These are phyloP conservation scores for Pristis pectinata DNA, from an alignment of 2,797 vertebrate genomes.

Conservation along the genomic window DNA sequence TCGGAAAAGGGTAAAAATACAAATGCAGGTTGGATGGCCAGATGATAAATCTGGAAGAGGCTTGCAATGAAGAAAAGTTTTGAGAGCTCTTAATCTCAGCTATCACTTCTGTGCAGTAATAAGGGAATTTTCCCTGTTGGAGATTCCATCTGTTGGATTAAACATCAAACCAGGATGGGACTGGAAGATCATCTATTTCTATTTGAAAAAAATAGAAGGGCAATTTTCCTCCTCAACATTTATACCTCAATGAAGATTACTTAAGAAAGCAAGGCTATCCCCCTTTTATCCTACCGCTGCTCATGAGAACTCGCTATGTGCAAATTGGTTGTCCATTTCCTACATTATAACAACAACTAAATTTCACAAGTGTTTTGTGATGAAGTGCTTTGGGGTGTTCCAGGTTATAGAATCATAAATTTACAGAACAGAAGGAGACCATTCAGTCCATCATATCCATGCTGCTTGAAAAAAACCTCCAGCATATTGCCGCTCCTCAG, in stretches of 20 bases:
- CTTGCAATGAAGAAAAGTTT: no score
- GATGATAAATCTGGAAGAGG: no score
- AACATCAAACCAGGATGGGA: not conserved
- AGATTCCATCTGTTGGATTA: not conserved
- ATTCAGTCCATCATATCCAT: not conserved
- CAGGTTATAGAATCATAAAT: not conserved
- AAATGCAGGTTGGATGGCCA: no score
- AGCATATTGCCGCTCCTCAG: no score
- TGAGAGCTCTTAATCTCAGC: not conserved
- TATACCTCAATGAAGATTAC: not conserved
- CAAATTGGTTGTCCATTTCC: not conserved
- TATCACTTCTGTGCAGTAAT: not conserved
- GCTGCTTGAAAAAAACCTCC: no score
- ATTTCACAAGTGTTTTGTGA: not conserved
- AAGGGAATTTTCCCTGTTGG: not conserved
- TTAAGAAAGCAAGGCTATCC: not conserved
- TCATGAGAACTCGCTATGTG: not conserved
- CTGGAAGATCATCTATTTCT: not conserved
- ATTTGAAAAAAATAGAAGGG: not conserved
- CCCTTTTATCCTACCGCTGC: not conserved
- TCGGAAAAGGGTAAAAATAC: no score
- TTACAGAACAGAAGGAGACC: not conserved
- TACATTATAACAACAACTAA: not conserved
- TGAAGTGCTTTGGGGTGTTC: not conserved
- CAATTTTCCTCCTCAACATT: not conserved